These are phyloP conservation scores for Litocranius walleri DNA, from an alignment of 2,113 vertebrate genomes.

Conservation along the genomic window DNA sequence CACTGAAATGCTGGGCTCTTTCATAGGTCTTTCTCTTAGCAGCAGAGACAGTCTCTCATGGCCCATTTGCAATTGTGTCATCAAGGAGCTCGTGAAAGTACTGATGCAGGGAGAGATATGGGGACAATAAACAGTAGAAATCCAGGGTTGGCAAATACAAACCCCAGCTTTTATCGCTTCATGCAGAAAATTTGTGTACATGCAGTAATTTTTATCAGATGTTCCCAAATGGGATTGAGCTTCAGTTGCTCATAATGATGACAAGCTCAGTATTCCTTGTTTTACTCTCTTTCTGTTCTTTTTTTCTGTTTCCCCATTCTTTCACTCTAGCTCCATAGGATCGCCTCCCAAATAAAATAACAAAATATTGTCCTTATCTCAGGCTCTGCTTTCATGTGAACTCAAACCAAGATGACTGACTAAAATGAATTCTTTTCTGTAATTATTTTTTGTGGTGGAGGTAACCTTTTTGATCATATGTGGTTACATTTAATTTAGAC, in stretches of 20 bases:
- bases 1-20: background rate
- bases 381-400: background rate
- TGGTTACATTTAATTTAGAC: background rate
- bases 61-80: background rate
- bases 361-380: background rate
- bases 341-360: background rate
- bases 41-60: background rate
- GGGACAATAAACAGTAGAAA: background rate
- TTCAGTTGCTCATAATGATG: background rate
- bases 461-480: background rate
- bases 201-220: background rate
- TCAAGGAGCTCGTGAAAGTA: too few species aligned
- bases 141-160: background rate
- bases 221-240: background rate
- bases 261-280: background rate
- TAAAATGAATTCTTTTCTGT: background rate
- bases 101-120: background rate
- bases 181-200: background rate
- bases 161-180: background rate
- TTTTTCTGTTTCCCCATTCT: background rate
- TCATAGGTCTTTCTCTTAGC: background rate
- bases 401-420: background rate
- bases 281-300: background rate
- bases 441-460: background rate
- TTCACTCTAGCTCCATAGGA: background rate